phyloP scores from a whole-genome alignment of 2,113 vertebrate genomes.

The Cettia cetti region DNA sequence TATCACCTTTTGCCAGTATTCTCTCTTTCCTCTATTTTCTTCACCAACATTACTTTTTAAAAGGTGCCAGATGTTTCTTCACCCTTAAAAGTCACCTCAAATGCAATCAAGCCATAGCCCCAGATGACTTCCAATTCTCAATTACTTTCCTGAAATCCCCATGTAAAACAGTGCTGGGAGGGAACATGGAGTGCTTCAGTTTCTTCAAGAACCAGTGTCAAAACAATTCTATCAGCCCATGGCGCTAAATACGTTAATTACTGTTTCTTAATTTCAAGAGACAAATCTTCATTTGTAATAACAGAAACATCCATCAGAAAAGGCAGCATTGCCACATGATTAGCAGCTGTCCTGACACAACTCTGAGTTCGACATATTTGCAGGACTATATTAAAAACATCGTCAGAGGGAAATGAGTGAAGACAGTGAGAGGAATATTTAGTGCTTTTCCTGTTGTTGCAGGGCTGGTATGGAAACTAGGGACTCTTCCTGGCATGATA shows the following conservation, averaged over 20 bases:
- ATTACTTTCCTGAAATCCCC: background rate
- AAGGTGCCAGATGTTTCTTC: background rate
- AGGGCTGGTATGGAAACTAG: constrained; percentile 24
- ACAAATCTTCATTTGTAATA: constrained; percentile 63
- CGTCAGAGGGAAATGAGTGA: background rate
- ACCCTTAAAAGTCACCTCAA: background rate
- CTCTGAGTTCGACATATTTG: background rate
- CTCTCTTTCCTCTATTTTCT: background rate
- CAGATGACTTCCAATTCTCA: background rate
- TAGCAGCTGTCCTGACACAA: constrained; percentile 49
- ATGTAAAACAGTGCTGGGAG: background rate
- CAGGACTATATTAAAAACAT: background rate
- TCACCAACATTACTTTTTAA: background rate
- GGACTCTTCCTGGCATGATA: background rate
- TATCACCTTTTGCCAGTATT: background rate
- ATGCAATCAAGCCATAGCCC: background rate
- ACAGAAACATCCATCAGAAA: constrained; percentile 46
- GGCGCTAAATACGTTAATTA: constrained; percentile 61
- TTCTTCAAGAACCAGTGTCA: constrained; percentile 48
- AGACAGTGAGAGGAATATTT: background rate
- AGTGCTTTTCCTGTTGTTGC: background rate
- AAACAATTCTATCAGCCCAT: constrained; percentile 60
- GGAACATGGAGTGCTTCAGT: background rate
- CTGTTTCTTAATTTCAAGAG: constrained; percentile 68
- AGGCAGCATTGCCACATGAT: background rate